Conservation (phyloP, 1,140 invertebrate species). For the Drosophila ananassae region DNA sequence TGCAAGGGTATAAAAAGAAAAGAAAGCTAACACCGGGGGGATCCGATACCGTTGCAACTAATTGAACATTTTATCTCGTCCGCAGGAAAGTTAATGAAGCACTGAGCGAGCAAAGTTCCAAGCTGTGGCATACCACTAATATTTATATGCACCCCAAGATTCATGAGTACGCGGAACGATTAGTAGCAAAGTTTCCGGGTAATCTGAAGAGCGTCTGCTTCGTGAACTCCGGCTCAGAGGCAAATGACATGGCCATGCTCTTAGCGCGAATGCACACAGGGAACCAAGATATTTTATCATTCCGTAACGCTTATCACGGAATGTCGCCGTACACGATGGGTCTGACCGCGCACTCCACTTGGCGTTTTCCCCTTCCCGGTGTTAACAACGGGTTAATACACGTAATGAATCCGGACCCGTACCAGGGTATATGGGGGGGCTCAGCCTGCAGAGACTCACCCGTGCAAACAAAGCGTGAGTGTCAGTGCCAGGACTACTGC, state of each 20-base stretch:
- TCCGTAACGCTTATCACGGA: conserved; percentile 96
- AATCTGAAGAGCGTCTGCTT: conserved; percentile 96
- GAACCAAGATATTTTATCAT: conserved; percentile 92
- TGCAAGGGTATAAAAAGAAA: too few relatives aligned
- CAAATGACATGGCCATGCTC: conserved; percentile 96
- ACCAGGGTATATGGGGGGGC: conserved; percentile 95
- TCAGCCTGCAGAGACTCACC: conserved; percentile 93
- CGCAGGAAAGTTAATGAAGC: conserved; percentile 91
- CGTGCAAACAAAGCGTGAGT: conserved; percentile 89
- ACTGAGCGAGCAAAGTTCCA: conserved; percentile 90
- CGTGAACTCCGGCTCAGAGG: conserved; percentile 98
- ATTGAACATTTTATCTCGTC: not conserved
- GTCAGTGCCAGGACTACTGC: conserved; percentile 89
- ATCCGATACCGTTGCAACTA: not conserved
- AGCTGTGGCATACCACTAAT: conserved; percentile 95
- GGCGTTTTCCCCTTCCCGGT: conserved; percentile 90
- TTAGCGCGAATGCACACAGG: conserved; percentile 94
- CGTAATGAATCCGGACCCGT: conserved; percentile 97
- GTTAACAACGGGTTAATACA: conserved; percentile 92
- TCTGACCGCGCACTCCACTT: conserved; percentile 91
- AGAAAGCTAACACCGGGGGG: too few relatives aligned
- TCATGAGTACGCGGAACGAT: conserved; percentile 94
- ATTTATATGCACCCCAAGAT: conserved; percentile 95
- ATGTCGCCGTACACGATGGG: conserved; percentile 93
- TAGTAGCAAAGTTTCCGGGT: conserved; percentile 92